These are phyloP conservation scores for Benitochromis conjunctus DNA, from an alignment of 2,113 vertebrate genomes.

Conservation along the genomic window DNA sequence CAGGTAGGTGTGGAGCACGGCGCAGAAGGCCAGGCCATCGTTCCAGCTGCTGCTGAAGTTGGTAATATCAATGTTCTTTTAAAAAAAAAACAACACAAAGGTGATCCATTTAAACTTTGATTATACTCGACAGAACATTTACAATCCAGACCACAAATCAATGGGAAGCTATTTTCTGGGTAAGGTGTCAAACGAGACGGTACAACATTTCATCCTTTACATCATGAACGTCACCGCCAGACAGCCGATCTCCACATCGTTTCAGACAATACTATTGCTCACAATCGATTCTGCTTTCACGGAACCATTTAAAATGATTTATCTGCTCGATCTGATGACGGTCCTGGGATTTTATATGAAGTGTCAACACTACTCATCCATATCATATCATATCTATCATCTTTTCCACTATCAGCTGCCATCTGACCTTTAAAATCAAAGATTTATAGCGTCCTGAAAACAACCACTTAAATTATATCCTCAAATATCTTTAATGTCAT, in stretches of 20 bases:
- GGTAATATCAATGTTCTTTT: conserved; percentile 94
- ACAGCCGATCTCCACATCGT: neutral
- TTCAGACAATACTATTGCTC: neutral
- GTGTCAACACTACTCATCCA: neutral
- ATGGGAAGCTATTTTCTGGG: neutral
- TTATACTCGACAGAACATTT: neutral
- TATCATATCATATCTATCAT: neutral
- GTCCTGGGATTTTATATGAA: neutral
- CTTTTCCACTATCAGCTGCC: neutral
- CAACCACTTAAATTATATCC: neutral
- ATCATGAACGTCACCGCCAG: neutral
- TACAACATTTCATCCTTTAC: neutral
- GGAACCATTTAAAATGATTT: conserved; percentile 1
- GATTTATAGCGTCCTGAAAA: neutral
- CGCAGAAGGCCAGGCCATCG: conserved; percentile 93
- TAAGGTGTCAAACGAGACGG: neutral
- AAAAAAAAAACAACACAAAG: neutral
- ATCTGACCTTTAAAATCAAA: neutral
- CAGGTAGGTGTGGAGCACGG: conserved; percentile 92
- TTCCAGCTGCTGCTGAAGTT: conserved; percentile 99
- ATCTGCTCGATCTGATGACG: neutral
- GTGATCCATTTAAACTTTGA: neutral
- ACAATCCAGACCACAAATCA: neutral
- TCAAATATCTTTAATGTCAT: neutral
- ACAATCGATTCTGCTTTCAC: conserved; percentile 1